phyloP scores from a whole-genome alignment of 2,888 invertebrate species.

The Limulus polyphemus region DNA sequence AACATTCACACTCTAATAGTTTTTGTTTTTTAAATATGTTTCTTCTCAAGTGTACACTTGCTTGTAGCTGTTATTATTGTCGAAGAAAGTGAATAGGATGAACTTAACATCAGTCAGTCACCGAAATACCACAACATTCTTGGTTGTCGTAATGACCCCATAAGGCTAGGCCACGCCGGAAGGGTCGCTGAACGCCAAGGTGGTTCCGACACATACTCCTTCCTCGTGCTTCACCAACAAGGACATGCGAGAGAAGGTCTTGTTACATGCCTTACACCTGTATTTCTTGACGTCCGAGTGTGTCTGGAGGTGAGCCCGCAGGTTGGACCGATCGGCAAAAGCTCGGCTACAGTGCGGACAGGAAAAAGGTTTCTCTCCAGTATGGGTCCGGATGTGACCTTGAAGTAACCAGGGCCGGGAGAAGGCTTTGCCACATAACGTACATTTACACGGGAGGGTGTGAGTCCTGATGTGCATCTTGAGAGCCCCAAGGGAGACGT shows the following conservation, averaged over 20 bases:
- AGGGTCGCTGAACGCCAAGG: no score
- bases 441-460: slow-evolving; percentile 70
- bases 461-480: slow-evolving; percentile 75
- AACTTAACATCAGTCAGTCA: no score
- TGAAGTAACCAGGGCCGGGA: slow-evolving; percentile 78
- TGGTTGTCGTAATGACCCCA: no score
- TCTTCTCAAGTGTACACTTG: no score
- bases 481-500: slow-evolving; percentile 75
- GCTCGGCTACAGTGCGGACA: slow-evolving; percentile 87
- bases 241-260: slow-evolving; percentile 83
- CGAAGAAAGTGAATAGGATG: no score
- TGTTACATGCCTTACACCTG: slow-evolving; percentile 71
- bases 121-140: no score
- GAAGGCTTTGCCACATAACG: slow-evolving; percentile 73
- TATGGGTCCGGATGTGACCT: slow-evolving; percentile 78
- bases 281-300: slow-evolving; percentile 81
- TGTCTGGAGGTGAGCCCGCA: slow-evolving; percentile 88
- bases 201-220: slow-evolving; percentile 9
- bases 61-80: no score
- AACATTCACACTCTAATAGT: no score
- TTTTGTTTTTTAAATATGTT: no score
- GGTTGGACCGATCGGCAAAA: slow-evolving; percentile 83
- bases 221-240: slow-evolving; percentile 90
- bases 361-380: slow-evolving; percentile 80
- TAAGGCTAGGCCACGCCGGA: no score